Evolutionary conservation across 2,113 vertebrate genomes (phyloP), one percentile per base, ranked within the genome.

Genomic region (Tricholaema leucomelas): DNA sequence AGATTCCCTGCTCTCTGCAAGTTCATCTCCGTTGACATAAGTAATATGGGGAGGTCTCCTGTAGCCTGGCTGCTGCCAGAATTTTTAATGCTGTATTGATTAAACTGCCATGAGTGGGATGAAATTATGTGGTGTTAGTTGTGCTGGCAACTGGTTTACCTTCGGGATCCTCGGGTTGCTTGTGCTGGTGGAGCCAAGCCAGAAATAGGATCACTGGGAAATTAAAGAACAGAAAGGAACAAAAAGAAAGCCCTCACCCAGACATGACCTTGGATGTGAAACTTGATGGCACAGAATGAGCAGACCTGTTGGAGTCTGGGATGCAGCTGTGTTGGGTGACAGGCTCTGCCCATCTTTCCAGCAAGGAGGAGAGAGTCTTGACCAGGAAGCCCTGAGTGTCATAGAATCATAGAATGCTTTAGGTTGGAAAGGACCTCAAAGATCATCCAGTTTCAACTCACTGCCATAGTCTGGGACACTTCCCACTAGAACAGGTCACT

Each of bases 81-180:
- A 92, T 94, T 94, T 91, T 94, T 94, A 95, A 92, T 89, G 65
- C 54, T 93, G 15, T 95, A 96, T 92, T 92, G 96, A 95, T 96
- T 96, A 95, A 95, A 95, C 91, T 91, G 88, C 87, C 92, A 91
- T 85, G 91, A 94, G 84, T 79, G 60, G 55, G 89, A 96, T 92
- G 88, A 95, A 95, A 95, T 94, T 88, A 94, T 89, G 85, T 92
- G 92, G 88, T 93, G 92, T 96, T 92, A 95, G 93, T 90, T 91
- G 67, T 91, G 92, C 72, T 96, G 96, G 93, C 93, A 96, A 92
- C 91, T 93, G 91, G 91, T 94, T 89, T 95, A 82, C 93, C 92
- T 96, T 66, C 1, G 87, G 91, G 91, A 94, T 91, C 71, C 16
- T 93, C 48, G n/a, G 76, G 72, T 87, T 87, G 81, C 88, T 95